These are phyloP conservation scores for Acromyrmex echinatior DNA, from an alignment of 1,140 invertebrate genomes.

Conservation along the genomic window DNA sequence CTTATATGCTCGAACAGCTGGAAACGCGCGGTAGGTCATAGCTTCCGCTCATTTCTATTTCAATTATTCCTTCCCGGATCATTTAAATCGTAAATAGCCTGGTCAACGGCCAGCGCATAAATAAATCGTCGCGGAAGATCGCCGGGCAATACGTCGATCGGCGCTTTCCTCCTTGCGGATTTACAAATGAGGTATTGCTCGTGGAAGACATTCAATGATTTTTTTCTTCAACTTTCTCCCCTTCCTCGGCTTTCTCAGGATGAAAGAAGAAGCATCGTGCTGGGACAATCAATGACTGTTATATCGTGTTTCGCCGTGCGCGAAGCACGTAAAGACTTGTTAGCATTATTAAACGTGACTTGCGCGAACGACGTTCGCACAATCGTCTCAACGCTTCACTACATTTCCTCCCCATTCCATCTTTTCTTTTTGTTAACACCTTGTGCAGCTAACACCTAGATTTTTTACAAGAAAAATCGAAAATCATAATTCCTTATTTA, in stretches of 20 bases:
- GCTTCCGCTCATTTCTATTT: constrained; percentile 52
- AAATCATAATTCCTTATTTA: not conserved
- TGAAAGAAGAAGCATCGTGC: constrained; percentile 49
- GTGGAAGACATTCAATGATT: constrained; percentile 61
- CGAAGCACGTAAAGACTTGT: constrained; percentile 10
- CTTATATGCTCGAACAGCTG: constrained; percentile 1
- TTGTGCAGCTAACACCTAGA: not conserved
- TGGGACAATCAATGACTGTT: constrained; percentile 52
- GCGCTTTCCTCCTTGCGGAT: constrained; percentile 48
- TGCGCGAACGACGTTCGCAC: constrained; percentile 9
- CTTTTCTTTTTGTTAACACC: not conserved
- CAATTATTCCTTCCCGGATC: constrained; percentile 43
- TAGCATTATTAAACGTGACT: constrained; percentile 54
- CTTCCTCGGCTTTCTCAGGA: constrained; percentile 77
- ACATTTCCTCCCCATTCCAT: constrained; percentile 3
- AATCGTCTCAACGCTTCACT: not conserved
- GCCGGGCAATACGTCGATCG: not conserved
- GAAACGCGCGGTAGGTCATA: constrained; percentile 10
- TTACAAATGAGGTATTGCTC: constrained; percentile 29
- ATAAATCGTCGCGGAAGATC: constrained; percentile 57
- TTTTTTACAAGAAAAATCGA: not conserved
- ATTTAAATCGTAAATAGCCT: constrained; percentile 65
- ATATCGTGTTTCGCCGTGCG: not conserved
- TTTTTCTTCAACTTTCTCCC: constrained; percentile 76
- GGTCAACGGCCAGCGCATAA: constrained; percentile 32